These are phyloP conservation scores for Burhinus oedicnemus DNA, from an alignment of 2,113 vertebrate genomes.

Conservation along the genomic window DNA sequence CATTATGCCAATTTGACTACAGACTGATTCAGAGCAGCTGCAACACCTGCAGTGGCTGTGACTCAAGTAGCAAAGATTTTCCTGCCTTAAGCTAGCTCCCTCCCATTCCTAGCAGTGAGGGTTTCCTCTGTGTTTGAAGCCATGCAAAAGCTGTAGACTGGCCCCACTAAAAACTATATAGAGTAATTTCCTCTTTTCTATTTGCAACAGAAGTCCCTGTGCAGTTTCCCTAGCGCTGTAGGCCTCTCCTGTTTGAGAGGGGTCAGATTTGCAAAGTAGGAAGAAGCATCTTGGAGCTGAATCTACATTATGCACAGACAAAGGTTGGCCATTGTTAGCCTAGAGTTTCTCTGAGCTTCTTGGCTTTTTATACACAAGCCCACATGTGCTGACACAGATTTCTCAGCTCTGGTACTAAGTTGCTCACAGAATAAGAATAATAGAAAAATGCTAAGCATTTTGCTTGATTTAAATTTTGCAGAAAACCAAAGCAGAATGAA, in stretches of 20 bases:
- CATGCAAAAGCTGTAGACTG: not conserved
- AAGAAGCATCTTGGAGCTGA: not conserved
- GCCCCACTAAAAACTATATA: not conserved
- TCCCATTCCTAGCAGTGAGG: not conserved
- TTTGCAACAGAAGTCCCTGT: not conserved
- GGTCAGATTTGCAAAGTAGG: not conserved
- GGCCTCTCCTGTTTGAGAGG: not conserved
- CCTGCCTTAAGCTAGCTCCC: not conserved
- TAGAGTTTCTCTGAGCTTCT: not conserved
- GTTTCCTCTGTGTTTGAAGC: not conserved
- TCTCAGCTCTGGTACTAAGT: not conserved
- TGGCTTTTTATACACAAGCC: not conserved
- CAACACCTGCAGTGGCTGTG: not conserved
- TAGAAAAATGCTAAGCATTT: slow-evolving; percentile 13
- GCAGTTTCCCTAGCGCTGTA: not conserved
- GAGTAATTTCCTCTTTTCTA: not conserved
- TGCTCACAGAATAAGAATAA: not conserved
- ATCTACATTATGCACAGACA: not conserved
- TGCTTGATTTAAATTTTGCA: slow-evolving; percentile 34
- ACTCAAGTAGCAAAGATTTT: not conserved
- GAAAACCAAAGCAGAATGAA: slow-evolving; percentile 34
- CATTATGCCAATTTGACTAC: not conserved
- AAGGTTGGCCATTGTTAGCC: not conserved
- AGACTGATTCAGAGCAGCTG: not conserved
- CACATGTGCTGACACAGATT: not conserved